Base-by-base conservation (phyloP, 2,797 vertebrate genomes). In the Sternarchorhynchus goeldii region DNA sequence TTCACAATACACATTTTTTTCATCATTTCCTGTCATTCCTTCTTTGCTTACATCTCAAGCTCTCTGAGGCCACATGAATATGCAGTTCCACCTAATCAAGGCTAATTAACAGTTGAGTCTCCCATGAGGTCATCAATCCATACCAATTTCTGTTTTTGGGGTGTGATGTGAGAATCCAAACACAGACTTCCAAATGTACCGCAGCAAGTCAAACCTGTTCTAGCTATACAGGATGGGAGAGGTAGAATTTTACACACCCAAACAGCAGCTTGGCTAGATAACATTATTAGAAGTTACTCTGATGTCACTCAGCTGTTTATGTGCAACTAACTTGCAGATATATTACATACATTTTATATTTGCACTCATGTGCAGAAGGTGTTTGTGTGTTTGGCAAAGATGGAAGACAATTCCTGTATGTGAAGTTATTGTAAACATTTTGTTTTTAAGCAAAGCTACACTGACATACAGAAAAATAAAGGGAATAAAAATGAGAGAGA, bases 121-220 rank as follows among this genome's bases (percentile, higher is more conserved):
- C 7, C 4, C 7, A 18, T 4, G 20, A 73, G 34, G 7, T 56
- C 4, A 56, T 34, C 55, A 2, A 53, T 55, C 12, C 17, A 50
- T 0, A 18, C 34, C 18, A 2, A 39, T 41, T 60, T 18, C 34
- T 41, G 55, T 67, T 36, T 7, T 41, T 12, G 75, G 41, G 39
- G 21, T 31, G 31, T 62, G 56, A 17, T 53, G 12, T 67, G 20
- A 56, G 50, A 32, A 63, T 60, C 12, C 50, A 18, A 66, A 41
- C 25, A 45, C 7, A 5, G 55, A 12, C 60, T 34, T 74, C 14
- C n/a, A 36, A 53, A 68, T 18, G 58, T 29, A 39, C 7, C 29
- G 29, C 2, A 41, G 17, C 62, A 31, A 0, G 70, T 57, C 45
- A 69, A 77, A 80, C 81, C 58, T 25, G 81, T 77, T 73, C 63